Conservation (phyloP, 2,113 vertebrate species). For the Salvelinus alpinus region DNA sequence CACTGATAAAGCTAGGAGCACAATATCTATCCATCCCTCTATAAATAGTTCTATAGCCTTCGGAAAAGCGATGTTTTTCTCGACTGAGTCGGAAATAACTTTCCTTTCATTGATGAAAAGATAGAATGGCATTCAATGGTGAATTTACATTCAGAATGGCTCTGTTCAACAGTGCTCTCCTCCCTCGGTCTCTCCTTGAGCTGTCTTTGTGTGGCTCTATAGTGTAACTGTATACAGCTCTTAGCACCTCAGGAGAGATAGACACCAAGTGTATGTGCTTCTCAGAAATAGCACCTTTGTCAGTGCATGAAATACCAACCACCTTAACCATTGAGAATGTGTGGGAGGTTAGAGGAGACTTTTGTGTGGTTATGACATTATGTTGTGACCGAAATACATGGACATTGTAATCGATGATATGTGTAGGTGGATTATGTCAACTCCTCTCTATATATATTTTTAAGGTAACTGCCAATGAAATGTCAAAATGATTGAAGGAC, state of each 20-base stretch:
- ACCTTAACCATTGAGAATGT: slow-evolving; percentile 54
- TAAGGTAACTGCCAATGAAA: not conserved
- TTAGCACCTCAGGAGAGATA: slow-evolving; percentile 66
- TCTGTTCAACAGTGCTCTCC: slow-evolving; percentile 51
- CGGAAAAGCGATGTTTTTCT: not conserved
- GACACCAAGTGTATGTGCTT: slow-evolving; percentile 44
- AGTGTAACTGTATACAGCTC: slow-evolving; percentile 75
- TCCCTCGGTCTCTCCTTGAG: slow-evolving; percentile 64
- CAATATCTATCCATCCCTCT: too few relatives aligned
- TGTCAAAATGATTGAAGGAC: not conserved
- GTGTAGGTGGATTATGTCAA: not conserved
- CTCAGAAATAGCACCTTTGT: slow-evolving; percentile 71
- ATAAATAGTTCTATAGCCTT: too few relatives aligned
- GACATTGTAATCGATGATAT: slow-evolving; percentile 22
- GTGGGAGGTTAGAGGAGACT: slow-evolving; percentile 54
- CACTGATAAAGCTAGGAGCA: too few relatives aligned
- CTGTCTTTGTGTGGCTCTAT: slow-evolving; percentile 43
- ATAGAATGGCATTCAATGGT: slow-evolving; percentile 65
- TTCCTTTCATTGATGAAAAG: slow-evolving; percentile 72
- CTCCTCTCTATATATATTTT: too few relatives aligned
- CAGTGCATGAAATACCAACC: slow-evolving; percentile 52
- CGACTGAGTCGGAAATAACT: slow-evolving; percentile 57
- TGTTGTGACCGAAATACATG: slow-evolving; percentile 64
- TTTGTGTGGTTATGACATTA: slow-evolving; percentile 13
- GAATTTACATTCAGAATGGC: slow-evolving; percentile 68